Percentiles rank a stretch among this genome's conserved stretches.
phyloP scores from a whole-genome alignment of 2,113 vertebrate genomes.

The Phalacrocorax aristotelis region DNA sequence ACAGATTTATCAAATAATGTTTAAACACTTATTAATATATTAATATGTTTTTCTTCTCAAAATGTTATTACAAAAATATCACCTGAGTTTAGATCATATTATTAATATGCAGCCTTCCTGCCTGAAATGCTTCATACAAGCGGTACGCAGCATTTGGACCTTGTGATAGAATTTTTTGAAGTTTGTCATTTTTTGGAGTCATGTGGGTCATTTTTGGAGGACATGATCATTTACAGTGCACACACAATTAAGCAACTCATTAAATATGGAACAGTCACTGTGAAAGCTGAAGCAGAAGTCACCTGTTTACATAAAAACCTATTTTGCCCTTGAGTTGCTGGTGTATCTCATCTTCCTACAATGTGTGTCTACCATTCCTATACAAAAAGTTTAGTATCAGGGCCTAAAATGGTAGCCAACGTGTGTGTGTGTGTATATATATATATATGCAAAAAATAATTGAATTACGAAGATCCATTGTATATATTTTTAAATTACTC shows the following conservation, averaged over 20 bases:
- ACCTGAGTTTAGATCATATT: neutral
- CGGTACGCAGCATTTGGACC: conserved; percentile 21
- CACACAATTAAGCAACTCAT: conserved; percentile 57
- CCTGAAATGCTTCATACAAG: conserved; percentile 14
- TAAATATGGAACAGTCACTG: conserved; percentile 53
- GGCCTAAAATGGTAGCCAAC: neutral
- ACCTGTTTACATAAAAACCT: neutral
- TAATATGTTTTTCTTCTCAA: neutral
- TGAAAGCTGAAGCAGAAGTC: conserved; percentile 22
- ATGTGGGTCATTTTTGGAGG: conserved; percentile 14
- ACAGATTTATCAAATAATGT: neutral
- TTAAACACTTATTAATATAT: neutral
- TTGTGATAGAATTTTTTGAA: conserved; percentile 52
- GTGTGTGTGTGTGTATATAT: neutral
- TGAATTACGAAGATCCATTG: neutral
- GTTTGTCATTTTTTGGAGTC: conserved; percentile 16
- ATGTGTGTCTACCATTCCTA: neutral
- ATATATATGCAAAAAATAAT: neutral
- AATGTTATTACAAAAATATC: neutral
- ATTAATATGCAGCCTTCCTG: conserved; percentile 27
- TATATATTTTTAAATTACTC: neutral
- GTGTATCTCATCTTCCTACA: neutral
- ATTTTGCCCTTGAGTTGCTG: conserved; percentile 16
- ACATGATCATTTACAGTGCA: neutral
- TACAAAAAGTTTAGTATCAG: neutral